Base-by-base conservation (phyloP, 2,113 vertebrate genomes). In the Phylloscopus whistleri region DNA sequence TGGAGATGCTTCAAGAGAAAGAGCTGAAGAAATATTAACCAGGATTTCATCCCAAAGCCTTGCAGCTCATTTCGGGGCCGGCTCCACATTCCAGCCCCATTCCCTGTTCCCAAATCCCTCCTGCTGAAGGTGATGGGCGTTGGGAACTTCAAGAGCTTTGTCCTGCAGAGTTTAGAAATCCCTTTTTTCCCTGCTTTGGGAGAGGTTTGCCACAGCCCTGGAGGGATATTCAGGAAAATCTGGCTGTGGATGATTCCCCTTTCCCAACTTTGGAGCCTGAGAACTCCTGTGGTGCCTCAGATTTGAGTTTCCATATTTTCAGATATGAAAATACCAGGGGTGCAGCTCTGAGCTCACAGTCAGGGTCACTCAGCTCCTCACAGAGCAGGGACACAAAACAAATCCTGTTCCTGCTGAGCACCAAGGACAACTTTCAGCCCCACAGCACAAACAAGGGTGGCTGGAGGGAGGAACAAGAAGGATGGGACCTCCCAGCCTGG, bases 1-100 rank as follows among this genome's bases (percentile, higher is more conserved):
- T 92, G 94, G 90, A 97, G 72, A 80, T 74, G 76, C 88, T 93
- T 95, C 89, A 93, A 70, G 59, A 85, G 80, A 86, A 93, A 80
- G 10, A 30, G 43, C 41, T 74, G 41, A 21, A 59, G 77, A 81
- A 91, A 82, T 56, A 91, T 19, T 23, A 76, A 87, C 52, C 20
- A 82, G n/a, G 51, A 80, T 70, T 93, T 87, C 51, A 74, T 51
- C 77, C 67, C n/a, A 48, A 87, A 64, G 79, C 68, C 63, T 62
- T 2, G 51, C 13, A 74, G 82, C 79, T 88, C 75, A 53, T 82
- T 69, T 26, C 17, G 16, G 59, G 46, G 89, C 67, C 28, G 37
- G 63, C 81, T 10, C 70, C 79, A 88, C 60, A 70, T 46, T 67
- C 78, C 66, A 75, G 52, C 43, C 62, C 9, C 66, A 3, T 7